phyloP scores from a whole-genome alignment of 2,888 invertebrate genomes.

The Hypomecis punctinalis region DNA sequence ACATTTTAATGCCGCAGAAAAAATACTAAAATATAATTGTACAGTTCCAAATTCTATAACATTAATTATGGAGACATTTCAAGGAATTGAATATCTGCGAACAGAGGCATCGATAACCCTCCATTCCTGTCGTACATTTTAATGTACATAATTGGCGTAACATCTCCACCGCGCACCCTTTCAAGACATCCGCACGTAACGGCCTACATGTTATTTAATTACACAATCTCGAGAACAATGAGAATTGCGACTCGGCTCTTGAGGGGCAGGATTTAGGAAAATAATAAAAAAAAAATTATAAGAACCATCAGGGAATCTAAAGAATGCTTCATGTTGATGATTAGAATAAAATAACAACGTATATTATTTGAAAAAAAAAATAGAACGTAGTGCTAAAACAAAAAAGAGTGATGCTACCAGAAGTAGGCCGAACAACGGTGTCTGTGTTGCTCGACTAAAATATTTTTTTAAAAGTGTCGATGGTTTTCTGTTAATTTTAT shows the following conservation, averaged over 20 bases:
- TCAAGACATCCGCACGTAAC: constrained; percentile 81
- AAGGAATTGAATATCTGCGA: constrained; percentile 17
- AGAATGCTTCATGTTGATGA: too few relatives aligned
- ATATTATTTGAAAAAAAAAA: too few relatives aligned
- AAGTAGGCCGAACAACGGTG: too few relatives aligned
- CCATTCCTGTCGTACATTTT: constrained; percentile 80
- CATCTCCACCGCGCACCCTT: constrained; percentile 83
- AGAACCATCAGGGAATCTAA: too few relatives aligned
- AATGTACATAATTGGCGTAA: constrained; percentile 84
- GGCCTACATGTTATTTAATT: constrained; percentile 85
- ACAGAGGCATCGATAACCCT: constrained; percentile 74
- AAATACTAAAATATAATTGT: too few relatives aligned
- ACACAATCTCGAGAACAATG: constrained; percentile 82
- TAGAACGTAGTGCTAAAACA: too few relatives aligned
- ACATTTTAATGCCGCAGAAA: too few relatives aligned
- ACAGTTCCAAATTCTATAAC: neutral
- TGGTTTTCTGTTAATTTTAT: too few relatives aligned
- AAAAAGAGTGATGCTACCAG: too few relatives aligned
- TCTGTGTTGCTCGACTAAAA: too few relatives aligned
- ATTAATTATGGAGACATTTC: constrained; percentile 18
- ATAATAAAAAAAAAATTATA: neutral
- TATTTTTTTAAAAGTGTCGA: too few relatives aligned
- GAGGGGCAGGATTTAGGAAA: constrained; percentile 21
- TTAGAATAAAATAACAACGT: too few relatives aligned
- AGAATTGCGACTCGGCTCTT: constrained; percentile 68